Base-by-base conservation (phyloP, 2,888 invertebrate genomes). In the Syrphus vitripennis region DNA sequence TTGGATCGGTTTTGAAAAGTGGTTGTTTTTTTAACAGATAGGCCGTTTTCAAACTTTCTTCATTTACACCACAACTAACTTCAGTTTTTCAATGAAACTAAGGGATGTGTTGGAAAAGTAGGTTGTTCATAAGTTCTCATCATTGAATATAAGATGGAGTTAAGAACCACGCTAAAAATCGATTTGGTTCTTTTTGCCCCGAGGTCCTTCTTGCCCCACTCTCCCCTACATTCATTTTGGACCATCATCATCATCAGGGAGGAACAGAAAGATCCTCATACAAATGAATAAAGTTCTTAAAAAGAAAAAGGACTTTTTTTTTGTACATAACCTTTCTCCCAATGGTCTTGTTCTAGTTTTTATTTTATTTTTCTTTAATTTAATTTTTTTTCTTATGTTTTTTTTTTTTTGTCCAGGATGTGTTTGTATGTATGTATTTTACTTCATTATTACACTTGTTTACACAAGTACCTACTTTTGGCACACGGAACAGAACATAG, bases 321-420 rank as follows among this genome's bases (percentile, higher is more conserved):
- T 76, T 67, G 31, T 61, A 55, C 57, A 71, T 55, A n/a, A n/a
- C 59, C 61, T 70, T 67, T 86, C n/a, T n/a, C 86, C 82, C 86
- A 77, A 77, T 82, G 81, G 86, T 86, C 77, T 78, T 67, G 82
- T 82, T 86, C 86, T 82, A 78, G 63, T 77, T 86, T 82, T 81
- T 63, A 82, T 86, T 82, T 81, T 63, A 75, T 80, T 83, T 74
- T 45, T 75, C 79, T 59, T 83, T 70, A 80, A 84, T 69, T 76
- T 72, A 21, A 48, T 82, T 77, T n/a, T n/a, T n/a, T n/a, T n/a
- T n/a, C 75, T 24, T 37, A 71, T 65, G 61, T 16, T 24, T 31
- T 37, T 71, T 67, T 69, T 19, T 24, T 48, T 57, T 48, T 16
- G 16, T 50, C n/a, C 59, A 40, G 40, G 40, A 61, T 26, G 24